These are phyloP conservation scores for Rutilus rutilus DNA, from an alignment of 2,113 vertebrate species.

Conservation along the genomic window DNA sequence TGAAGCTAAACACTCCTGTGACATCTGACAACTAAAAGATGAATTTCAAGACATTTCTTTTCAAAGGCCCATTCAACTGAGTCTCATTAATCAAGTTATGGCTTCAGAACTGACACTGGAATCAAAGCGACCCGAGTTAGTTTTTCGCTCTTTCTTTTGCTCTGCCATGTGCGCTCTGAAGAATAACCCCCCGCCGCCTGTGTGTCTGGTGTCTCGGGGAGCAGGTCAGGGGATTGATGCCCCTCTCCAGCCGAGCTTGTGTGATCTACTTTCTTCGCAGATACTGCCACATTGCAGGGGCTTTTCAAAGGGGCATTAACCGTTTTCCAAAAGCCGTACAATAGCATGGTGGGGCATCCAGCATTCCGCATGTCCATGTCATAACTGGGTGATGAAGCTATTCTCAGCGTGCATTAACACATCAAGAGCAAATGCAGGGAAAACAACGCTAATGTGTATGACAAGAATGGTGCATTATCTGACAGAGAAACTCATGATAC, in stretches of 20 bases:
- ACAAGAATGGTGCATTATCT: not conserved
- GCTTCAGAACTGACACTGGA: slow-evolving; percentile 33
- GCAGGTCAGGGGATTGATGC: slow-evolving; percentile 41
- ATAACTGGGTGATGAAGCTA: slow-evolving; percentile 20
- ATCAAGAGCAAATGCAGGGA: not conserved
- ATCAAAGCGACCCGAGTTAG: slow-evolving; percentile 50
- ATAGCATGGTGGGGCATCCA: slow-evolving; percentile 38
- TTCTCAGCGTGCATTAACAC: not conserved
- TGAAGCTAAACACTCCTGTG: slow-evolving; percentile 19
- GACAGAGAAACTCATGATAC: not conserved
- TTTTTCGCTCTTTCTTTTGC: slow-evolving; percentile 32
- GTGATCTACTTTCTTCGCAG: slow-evolving; percentile 31
- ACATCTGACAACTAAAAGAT: slow-evolving; percentile 35
- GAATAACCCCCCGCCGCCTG: slow-evolving; percentile 41
- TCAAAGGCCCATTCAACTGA: slow-evolving; percentile 49
- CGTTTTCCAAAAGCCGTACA: slow-evolving; percentile 45
- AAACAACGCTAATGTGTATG: not conserved
- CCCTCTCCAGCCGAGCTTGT: slow-evolving; percentile 42
- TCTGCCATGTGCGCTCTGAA: slow-evolving; percentile 26
- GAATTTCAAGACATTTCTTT: slow-evolving; percentile 24
- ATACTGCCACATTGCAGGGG: slow-evolving; percentile 28
- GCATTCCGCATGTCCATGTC: slow-evolving; percentile 16
- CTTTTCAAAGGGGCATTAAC: slow-evolving; percentile 40
- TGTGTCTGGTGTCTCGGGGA: slow-evolving; percentile 47
- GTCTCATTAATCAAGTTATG: slow-evolving; percentile 55